These are phyloP conservation scores for Colistium nudipinnis DNA, from an alignment of 2,113 vertebrate species.

Conservation along the genomic window DNA sequence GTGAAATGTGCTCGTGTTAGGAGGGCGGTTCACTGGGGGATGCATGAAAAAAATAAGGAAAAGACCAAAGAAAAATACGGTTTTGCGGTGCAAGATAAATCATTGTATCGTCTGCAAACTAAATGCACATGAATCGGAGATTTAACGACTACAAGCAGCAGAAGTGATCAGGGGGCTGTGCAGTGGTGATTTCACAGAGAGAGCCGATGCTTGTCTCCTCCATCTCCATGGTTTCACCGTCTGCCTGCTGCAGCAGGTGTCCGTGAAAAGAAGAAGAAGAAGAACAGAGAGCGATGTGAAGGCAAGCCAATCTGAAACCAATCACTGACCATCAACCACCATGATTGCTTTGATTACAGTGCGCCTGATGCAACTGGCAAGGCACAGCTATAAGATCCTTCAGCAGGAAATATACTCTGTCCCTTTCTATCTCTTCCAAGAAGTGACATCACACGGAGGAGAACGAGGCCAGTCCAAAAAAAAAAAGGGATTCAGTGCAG, in stretches of 20 bases:
- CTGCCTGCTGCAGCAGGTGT: slow-evolving; percentile 64
- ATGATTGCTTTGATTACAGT: slow-evolving; percentile 80
- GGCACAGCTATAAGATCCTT: slow-evolving; percentile 56
- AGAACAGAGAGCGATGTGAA: slow-evolving; percentile 30
- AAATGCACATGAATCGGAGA: slow-evolving; percentile 52
- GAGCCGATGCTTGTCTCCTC: slow-evolving; percentile 50
- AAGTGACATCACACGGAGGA: slow-evolving; percentile 45
- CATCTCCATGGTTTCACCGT: slow-evolving; percentile 48
- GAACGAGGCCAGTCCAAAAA: neutral
- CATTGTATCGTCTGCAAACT: slow-evolving; percentile 54
- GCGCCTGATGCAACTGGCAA: slow-evolving; percentile 71
- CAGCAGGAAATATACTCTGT: slow-evolving; percentile 73
- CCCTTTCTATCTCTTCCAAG: slow-evolving; percentile 63
- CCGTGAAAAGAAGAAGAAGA: slow-evolving; percentile 28
- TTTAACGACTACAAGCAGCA: slow-evolving; percentile 39
- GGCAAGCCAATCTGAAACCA: slow-evolving; percentile 76
- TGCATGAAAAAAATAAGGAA: neutral
- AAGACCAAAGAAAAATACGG: neutral
- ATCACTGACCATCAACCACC: slow-evolving; percentile 76
- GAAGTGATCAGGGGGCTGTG: slow-evolving; percentile 44
- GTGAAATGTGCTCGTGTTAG: slow-evolving; percentile 8
- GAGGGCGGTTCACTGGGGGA: slow-evolving; percentile 23
- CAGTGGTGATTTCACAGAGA: slow-evolving; percentile 39
- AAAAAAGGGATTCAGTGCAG: slow-evolving; percentile 16
- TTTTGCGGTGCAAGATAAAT: slow-evolving; percentile 29